These are phyloP conservation scores for Cyclopterus lumpus DNA, from an alignment of 2,797 vertebrate genomes.

Conservation along the genomic window DNA sequence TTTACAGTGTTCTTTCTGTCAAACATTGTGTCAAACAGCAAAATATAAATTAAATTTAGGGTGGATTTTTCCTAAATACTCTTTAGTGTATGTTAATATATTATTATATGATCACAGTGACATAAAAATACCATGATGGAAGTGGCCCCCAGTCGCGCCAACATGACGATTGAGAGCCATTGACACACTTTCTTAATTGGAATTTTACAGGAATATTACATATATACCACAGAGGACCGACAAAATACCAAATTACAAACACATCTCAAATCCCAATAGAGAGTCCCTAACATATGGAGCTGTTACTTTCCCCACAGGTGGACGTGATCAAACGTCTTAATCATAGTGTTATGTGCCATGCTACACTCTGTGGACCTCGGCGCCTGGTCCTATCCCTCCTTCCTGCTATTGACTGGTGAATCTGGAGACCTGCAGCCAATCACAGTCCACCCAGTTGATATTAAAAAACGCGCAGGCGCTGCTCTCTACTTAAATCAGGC, in stretches of 20 bases:
- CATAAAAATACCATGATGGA: not conserved
- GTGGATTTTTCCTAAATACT: not conserved
- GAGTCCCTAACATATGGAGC: too few species aligned
- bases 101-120: not conserved
- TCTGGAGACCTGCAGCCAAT: conserved; percentile 3
- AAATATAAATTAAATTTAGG: not conserved
- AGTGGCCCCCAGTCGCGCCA: not conserved
- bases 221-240: not conserved
- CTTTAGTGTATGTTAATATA: not conserved
- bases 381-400: not conserved
- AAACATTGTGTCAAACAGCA: not conserved
- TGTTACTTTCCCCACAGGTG: not conserved
- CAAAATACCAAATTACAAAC: not conserved
- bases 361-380: not conserved
- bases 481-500: not conserved
- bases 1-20: not conserved
- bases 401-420: not conserved
- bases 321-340: conserved; percentile 1
- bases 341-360: not conserved
- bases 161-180: not conserved
- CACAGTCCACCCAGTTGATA: not conserved
- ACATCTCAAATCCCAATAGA: not conserved
- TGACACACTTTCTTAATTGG: conserved; percentile 7
- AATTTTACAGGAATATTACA: conserved; percentile 6
- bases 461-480: not conserved